Percentiles rank a stretch among this genome's conserved stretches.
phyloP scores from a whole-genome alignment of 2,888 invertebrate genomes.

The Aleiodes testaceus region DNA sequence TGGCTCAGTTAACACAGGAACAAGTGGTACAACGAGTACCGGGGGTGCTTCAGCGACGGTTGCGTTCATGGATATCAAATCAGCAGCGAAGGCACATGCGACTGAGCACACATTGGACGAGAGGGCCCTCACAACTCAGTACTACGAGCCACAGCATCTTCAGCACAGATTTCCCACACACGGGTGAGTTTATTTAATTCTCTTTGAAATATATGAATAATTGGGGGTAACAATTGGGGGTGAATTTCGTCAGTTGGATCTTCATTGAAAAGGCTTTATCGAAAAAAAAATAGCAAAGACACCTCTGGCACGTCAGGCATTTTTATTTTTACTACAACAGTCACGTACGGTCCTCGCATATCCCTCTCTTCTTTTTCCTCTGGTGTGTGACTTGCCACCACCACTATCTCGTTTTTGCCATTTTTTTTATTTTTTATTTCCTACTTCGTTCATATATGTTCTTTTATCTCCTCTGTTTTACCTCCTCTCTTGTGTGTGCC shows the following conservation, averaged over 20 bases:
- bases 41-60: conserved; percentile 88
- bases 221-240: background rate
- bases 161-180: conserved; percentile 74
- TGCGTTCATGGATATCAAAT: conserved; percentile 97
- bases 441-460: conserved; percentile 3
- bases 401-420: background rate
- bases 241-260: background rate
- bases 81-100: conserved; percentile 94
- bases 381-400: background rate
- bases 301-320: conserved; percentile 24
- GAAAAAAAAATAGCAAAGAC: background rate
- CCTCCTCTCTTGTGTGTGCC: background rate
- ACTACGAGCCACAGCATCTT: conserved; percentile 85
- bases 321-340: conserved; percentile 21
- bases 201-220: too few relatives aligned
- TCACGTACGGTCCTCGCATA: conserved; percentile 25
- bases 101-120: conserved; percentile 92
- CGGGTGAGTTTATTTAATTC: conserved; percentile 72
- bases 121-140: conserved; percentile 89
- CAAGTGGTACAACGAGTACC: conserved; percentile 76
- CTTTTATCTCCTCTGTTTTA: conserved; percentile 7
- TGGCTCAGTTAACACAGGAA: conserved; percentile 69
- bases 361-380: background rate
- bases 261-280: conserved; percentile 5
- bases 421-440: background rate